Evolutionary conservation across 2,888 invertebrate species (phyloP), one percentile per base, ranked within the genome.

Genomic region (Tipula helvola): DNA sequence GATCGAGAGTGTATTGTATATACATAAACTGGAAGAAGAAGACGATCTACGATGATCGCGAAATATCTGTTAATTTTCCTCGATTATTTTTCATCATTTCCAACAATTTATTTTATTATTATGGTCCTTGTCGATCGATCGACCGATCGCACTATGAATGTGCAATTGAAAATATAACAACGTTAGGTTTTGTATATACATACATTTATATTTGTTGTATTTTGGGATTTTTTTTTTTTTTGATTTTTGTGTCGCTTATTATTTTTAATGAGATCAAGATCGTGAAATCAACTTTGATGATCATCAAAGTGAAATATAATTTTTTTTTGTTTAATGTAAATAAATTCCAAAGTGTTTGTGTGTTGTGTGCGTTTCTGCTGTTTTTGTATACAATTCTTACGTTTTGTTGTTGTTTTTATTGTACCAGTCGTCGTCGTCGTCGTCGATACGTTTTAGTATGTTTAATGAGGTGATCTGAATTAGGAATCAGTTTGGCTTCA

Each of bases 241-340:
- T 39, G 84, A 41, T 84, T 84, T 84, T 71, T 71, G 71, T 71
- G 71, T 71, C 71, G 71, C 71, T 71, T 84, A 84, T 84, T 84
- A 84, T 39, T 84, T 84, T 84, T 84, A 84, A 84, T 84, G 84
- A 84, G 84, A 84, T 84, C 84, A 39, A 36, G 84, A 84, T 84
- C 84, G 84, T 84, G 84, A 84, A 84, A 84, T 84, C 84, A 84
- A 84, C 41, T 84, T 39, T 84, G 84, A 84, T 84, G 84, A 84
- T 84, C 84, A 84, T 84, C 84, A 84, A 84, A 84, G 41, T 84
- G n/a, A 84, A 84, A 84, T 41, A 84, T 39, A 16, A 3, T 10
- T 39, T 39, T 84, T 36, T 83, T 36, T 39, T 36, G 36, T 84
- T 84, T 84, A 84, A 84, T 84, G 84, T 39, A 84, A 71, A 71